Conservation (phyloP, 1,140 invertebrate genomes). For the Drosophila equinoxialis region DNA sequence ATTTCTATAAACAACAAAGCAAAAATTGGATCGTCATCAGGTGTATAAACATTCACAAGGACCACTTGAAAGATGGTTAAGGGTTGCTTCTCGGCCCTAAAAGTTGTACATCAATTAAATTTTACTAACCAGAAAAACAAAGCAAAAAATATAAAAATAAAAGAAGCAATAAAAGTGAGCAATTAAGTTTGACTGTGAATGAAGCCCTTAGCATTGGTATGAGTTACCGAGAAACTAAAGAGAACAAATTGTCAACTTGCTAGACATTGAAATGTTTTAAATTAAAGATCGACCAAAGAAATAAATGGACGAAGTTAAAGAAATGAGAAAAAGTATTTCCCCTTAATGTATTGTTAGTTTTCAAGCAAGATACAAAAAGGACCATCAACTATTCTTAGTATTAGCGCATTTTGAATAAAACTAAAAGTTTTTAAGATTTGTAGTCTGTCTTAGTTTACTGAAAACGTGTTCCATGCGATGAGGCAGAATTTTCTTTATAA, state of each 20-base stretch:
- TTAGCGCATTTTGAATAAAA: too few species aligned
- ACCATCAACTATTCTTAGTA: too few species aligned
- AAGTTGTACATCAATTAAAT: slow-evolving; percentile 4
- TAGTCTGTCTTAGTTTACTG: too few species aligned
- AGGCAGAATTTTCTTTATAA: too few species aligned
- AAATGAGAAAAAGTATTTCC: too few species aligned
- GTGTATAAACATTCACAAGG: slow-evolving; percentile 51
- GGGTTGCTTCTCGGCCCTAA: slow-evolving; percentile 1
- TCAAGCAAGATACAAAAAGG: too few species aligned
- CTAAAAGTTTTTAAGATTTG: too few species aligned
- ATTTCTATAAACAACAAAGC: slow-evolving; percentile 67
- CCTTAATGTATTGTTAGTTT: too few species aligned
- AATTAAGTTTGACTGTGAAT: neutral
- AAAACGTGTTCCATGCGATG: too few species aligned
- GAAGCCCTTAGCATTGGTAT: neutral
- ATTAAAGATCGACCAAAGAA: neutral
- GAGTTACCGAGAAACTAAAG: neutral
- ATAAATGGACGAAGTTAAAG: neutral
- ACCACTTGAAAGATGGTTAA: slow-evolving; percentile 15
- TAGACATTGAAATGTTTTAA: too few species aligned
- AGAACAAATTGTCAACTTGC: neutral
- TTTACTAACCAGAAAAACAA: neutral
- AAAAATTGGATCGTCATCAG: slow-evolving; percentile 64
- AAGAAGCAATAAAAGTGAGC: slow-evolving; percentile 1
- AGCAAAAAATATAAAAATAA: neutral